These are phyloP conservation scores for Stenichneumon culpator DNA, from an alignment of 2,888 invertebrate genomes.

Conservation along the genomic window DNA sequence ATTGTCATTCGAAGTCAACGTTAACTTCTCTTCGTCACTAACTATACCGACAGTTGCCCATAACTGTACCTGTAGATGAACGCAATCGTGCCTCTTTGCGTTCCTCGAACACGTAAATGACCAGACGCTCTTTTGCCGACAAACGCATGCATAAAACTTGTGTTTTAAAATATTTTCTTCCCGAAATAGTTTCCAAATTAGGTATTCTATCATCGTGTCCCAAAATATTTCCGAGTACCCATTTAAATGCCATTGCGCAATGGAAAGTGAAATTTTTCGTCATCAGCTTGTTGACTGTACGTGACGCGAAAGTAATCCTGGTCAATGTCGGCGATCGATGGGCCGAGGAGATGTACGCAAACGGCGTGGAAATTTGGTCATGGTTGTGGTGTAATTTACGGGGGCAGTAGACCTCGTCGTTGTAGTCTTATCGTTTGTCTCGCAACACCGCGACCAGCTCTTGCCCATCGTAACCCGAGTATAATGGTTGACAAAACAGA, in stretches of 20 bases:
- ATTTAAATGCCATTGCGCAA: neutral
- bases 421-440: constrained; percentile 48
- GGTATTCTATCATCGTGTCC: neutral
- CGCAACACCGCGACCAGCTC: constrained; percentile 41
- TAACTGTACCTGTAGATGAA: no score
- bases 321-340: constrained; percentile 29
- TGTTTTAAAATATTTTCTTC: neutral
- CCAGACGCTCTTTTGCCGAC: neutral
- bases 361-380: constrained; percentile 51
- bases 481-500: constrained; percentile 52
- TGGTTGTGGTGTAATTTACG: constrained; percentile 51
- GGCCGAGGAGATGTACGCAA: constrained; percentile 1
- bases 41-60: no score
- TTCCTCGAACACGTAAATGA: neutral
- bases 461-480: constrained; percentile 48
- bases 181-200: neutral
- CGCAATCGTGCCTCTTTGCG: no score
- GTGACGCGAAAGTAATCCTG: constrained; percentile 38
- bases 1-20: no score
- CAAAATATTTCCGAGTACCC: neutral
- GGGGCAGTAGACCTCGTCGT: constrained; percentile 51
- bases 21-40: no score
- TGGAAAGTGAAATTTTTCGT: constrained; percentile 13
- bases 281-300: neutral
- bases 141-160: neutral